Percentiles rank a stretch among this genome's conserved stretches.
Conservation (phyloP, 2,797 vertebrate species). For the Pelobates cultripes region DNA sequence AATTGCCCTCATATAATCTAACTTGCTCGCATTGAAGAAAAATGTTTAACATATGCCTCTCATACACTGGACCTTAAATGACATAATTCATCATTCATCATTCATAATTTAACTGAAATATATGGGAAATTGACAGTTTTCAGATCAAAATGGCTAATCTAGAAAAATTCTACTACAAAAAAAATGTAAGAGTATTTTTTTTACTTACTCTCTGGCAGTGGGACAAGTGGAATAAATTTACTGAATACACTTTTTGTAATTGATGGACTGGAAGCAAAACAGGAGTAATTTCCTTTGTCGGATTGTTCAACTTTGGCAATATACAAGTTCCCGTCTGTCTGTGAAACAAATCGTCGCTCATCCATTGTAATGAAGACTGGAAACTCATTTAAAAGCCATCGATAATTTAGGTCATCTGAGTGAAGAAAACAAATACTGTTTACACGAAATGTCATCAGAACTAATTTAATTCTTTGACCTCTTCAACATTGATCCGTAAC, state of each 20-base stretch:
- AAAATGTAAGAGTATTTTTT: constrained; percentile 9
- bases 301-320: constrained; percentile 91
- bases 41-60: too few species aligned
- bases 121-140: too few species aligned
- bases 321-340: constrained; percentile 94
- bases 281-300: constrained; percentile 96
- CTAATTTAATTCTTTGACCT: not conserved
- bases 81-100: too few species aligned
- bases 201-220: constrained; percentile 85
- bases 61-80: too few species aligned
- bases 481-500: too few species aligned
- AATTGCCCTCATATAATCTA: too few species aligned
- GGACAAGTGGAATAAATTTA: constrained; percentile 94
- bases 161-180: too few species aligned
- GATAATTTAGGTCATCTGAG: constrained; percentile 90
- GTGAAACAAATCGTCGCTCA: constrained; percentile 90
- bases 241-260: constrained; percentile 99
- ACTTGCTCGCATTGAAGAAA: too few species aligned
- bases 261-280: constrained; percentile 90
- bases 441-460: not conserved
- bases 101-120: too few species aligned
- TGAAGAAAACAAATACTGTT: not conserved
- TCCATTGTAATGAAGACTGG: constrained; percentile 90
- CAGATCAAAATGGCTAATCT: too few species aligned
- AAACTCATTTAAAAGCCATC: constrained; percentile 97